These are phyloP conservation scores for Patella ulyssiponensis DNA, from an alignment of 2,888 invertebrate genomes.

Conservation along the genomic window DNA sequence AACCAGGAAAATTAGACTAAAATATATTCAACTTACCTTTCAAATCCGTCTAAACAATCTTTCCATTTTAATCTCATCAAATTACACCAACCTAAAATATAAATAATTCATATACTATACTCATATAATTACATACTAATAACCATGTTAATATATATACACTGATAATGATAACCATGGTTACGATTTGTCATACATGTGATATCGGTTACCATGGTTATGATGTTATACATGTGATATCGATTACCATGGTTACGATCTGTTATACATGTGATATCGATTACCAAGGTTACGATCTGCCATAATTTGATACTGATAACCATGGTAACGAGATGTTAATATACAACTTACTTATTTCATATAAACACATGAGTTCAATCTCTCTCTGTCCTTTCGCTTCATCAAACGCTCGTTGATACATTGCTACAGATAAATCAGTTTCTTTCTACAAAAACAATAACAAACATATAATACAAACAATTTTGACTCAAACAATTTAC, in stretches of 20 bases:
- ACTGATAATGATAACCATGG: conserved; percentile 9
- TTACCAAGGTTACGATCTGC: too few relatives aligned
- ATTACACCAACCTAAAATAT: conserved; percentile 77
- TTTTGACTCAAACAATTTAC: conserved; percentile 22
- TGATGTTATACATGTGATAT: neutral
- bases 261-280: neutral
- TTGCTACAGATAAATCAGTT: conserved; percentile 76
- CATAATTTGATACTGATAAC: neutral
- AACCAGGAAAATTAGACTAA: too few relatives aligned
- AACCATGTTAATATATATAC: too few relatives aligned
- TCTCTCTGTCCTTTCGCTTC: conserved; percentile 77
- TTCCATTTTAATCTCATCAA: conserved; percentile 78
- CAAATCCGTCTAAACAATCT: conserved; percentile 71
- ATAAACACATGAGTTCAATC: conserved; percentile 77
- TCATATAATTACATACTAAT: too few relatives aligned
- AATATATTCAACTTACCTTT: conserved; percentile 41
- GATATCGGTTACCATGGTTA: conserved; percentile 2
- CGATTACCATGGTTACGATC: neutral
- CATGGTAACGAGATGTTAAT: neutral
- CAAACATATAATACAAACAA: conserved; percentile 1
- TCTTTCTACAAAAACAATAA: conserved; percentile 75
- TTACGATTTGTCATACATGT: neutral
- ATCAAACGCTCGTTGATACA: conserved; percentile 77
- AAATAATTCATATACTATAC: too few relatives aligned
- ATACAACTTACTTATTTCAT: conserved; percentile 75